Evolutionary conservation across 2,888 invertebrate genomes (phyloP).

Genomic region (Oligia strigilis): DNA sequence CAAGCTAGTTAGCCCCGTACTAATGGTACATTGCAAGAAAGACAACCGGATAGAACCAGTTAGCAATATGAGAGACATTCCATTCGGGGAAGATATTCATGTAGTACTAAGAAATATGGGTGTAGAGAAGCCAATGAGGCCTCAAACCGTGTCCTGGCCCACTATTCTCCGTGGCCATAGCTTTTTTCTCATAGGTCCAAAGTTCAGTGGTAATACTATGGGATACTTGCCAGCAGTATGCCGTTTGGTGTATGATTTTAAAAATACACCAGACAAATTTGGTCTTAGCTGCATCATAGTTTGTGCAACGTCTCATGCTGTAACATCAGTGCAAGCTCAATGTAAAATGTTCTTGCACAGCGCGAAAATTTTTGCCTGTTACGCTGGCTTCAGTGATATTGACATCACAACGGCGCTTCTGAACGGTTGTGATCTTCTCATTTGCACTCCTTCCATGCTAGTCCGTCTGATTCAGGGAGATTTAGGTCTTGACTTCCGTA

Average conservation of each 20-base stretch:
- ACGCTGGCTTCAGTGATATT: constrained; percentile 83
- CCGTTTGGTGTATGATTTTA: constrained; percentile 89
- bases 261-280: constrained; percentile 76
- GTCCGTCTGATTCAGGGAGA: constrained; percentile 85
- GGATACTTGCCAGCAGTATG: constrained; percentile 93
- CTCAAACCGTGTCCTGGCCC: constrained; percentile 94
- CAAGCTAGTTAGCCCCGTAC: constrained; percentile 80
- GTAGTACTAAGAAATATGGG: constrained; percentile 77
- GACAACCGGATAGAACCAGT: constrained; percentile 78
- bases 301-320: constrained; percentile 91
- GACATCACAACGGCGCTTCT: constrained; percentile 85
- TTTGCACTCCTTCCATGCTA: constrained; percentile 92
- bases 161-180: constrained; percentile 92
- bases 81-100: constrained; percentile 80
- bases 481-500: constrained; percentile 90
- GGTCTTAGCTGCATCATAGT: constrained; percentile 93
- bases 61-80: constrained; percentile 76
- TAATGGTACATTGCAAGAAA: constrained; percentile 86
- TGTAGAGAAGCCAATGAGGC: constrained; percentile 84
- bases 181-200: constrained; percentile 91
- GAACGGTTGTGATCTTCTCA: constrained; percentile 93
- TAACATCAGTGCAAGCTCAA: constrained; percentile 83
- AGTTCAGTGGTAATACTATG: constrained; percentile 92
- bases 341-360: constrained; percentile 83
- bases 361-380: constrained; percentile 81